Conservation (phyloP, 2,888 invertebrate genomes). For the Xanthorhoe spadicearia region DNA sequence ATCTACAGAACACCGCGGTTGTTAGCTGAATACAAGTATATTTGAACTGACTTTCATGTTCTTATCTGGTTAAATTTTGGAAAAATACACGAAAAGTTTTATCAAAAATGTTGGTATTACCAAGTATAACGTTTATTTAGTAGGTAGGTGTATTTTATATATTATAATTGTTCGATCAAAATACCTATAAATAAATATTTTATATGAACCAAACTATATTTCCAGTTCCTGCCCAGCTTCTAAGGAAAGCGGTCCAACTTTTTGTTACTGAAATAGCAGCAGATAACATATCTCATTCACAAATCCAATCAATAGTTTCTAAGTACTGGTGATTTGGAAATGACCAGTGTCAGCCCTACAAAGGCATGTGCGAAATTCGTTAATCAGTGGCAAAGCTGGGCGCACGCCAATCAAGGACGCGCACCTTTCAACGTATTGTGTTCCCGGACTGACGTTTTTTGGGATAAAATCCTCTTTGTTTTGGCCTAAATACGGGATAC, state of each 20-base stretch:
- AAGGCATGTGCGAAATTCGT: conserved; percentile 63
- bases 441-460: conserved; percentile 45
- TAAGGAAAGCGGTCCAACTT: too few relatives aligned
- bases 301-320: neutral
- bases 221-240: too few relatives aligned
- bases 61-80: neutral
- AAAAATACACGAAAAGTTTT: neutral
- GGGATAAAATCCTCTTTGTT: conserved; percentile 32
- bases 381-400: conserved; percentile 61
- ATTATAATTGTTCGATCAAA: too few relatives aligned
- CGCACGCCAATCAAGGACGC: conserved; percentile 58
- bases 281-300: too few relatives aligned
- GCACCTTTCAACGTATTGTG: conserved; percentile 54
- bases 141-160: too few relatives aligned
- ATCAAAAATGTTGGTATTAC: neutral
- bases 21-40: conserved; percentile 3
- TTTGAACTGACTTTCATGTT: conserved; percentile 6
- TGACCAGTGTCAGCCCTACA: conserved; percentile 41
- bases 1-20: conserved; percentile 21
- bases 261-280: too few relatives aligned
- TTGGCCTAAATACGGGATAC: conserved; percentile 12
- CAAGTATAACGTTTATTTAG: too few relatives aligned
- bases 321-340: neutral
- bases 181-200: too few relatives aligned
- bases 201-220: too few relatives aligned